These are phyloP conservation scores for Sebastes schlegelii DNA, from an alignment of 2,113 vertebrate genomes.

Conservation along the genomic window DNA sequence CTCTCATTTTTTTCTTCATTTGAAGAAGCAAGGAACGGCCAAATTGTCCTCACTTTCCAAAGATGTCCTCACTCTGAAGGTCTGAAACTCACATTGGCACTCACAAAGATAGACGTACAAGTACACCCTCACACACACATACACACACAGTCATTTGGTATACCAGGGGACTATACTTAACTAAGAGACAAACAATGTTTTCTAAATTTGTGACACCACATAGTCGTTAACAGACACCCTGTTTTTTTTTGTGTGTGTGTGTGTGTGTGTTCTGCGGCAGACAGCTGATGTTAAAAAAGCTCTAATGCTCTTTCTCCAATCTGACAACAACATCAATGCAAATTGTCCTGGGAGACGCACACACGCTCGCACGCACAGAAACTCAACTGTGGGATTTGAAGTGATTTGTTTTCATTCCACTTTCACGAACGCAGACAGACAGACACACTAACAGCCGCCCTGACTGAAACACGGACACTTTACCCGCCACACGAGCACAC, in stretches of 20 bases:
- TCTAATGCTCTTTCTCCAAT: constrained; percentile 57
- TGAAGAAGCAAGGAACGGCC: neutral
- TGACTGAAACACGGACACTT: constrained; percentile 30
- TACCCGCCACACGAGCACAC: neutral
- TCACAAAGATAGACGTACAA: neutral
- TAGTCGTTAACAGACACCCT: constrained; percentile 38
- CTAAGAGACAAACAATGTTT: constrained; percentile 60
- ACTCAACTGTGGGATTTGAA: constrained; percentile 49
- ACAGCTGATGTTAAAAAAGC: constrained; percentile 61
- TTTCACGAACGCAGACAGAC: constrained; percentile 34
- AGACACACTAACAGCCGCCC: constrained; percentile 27
- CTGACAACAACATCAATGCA: constrained; percentile 62
- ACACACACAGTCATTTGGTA: constrained; percentile 27
- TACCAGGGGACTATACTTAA: constrained; percentile 47
- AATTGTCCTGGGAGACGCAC: constrained; percentile 59
- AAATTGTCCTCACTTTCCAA: neutral
- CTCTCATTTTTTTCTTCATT: neutral
- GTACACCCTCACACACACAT: neutral
- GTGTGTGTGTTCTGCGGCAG: constrained; percentile 20
- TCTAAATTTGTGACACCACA: constrained; percentile 48
- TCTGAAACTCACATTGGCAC: neutral
- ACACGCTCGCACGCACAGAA: neutral
- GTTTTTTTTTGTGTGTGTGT: constrained; percentile 1
- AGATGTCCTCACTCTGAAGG: neutral
- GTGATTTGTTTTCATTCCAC: constrained; percentile 60